Conservation (phyloP, 1,140 invertebrate genomes). For the Globodera rostochiensis region DNA sequence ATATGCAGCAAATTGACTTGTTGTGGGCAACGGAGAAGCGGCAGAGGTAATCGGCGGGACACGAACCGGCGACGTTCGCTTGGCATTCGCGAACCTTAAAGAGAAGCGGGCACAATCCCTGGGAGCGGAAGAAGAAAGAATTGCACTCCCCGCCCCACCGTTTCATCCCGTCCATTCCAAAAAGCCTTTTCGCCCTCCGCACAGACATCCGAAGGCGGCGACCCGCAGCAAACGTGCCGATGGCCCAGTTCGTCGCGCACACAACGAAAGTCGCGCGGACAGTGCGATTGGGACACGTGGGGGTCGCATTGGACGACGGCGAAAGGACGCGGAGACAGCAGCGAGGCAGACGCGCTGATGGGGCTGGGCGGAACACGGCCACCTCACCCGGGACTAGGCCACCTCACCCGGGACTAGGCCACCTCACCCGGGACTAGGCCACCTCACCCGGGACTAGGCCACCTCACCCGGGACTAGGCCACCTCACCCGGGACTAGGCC, state of each 20-base stretch:
- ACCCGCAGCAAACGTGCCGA: slow-evolving; percentile 60
- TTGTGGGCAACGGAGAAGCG: slow-evolving; percentile 55
- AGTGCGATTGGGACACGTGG: neutral
- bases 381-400: no score
- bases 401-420: no score
- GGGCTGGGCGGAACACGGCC: neutral
- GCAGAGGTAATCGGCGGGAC: slow-evolving; percentile 58
- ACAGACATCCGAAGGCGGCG: slow-evolving; percentile 52
- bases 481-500: no score
- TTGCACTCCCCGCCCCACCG: slow-evolving; percentile 3
- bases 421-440: no score
- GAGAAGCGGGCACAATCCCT: slow-evolving; percentile 19
- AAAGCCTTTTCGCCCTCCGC: slow-evolving; percentile 61
- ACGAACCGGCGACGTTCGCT: slow-evolving; percentile 60
- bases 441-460: no score
- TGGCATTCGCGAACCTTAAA: slow-evolving; percentile 47
- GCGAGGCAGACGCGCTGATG: neutral
- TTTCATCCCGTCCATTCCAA: slow-evolving; percentile 60
- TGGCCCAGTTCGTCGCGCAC: slow-evolving; percentile 48
- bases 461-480: no score
- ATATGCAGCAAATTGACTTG: neutral
- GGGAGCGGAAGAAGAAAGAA: neutral
- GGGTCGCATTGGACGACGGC: neutral
- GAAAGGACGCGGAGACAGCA: neutral
- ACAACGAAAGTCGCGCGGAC: slow-evolving; percentile 54